Base-by-base conservation (phyloP, 1,140 invertebrate genomes). In the Scylla paramamosain region DNA sequence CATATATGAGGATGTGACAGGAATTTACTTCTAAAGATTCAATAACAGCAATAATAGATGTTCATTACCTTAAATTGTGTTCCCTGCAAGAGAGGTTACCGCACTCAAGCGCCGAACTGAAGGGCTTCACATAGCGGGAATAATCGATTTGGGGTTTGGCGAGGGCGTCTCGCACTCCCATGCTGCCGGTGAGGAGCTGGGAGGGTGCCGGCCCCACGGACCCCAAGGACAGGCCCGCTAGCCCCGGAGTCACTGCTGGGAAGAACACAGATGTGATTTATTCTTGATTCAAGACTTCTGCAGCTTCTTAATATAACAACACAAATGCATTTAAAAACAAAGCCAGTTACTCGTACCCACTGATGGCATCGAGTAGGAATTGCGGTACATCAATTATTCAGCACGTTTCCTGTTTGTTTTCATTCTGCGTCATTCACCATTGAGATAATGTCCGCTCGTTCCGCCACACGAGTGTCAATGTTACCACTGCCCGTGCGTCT, bases 91-190 rank as follows among this genome's bases (percentile, higher is more conserved):
- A 98, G 39, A 97, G 97, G 83, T 97, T 98, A n/a, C 98, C 98
- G 97, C 98, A 99, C 97, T 99, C 98, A 87, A 98, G 96, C 2
- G 98, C 98, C 94, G 97, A 98, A 45, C 97, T 97, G 97, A 98
- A 99, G 97, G 98, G 97, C 97, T 98, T 98, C 46, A 98, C 98
- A 97, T 98, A 98, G 97, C 98, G 98, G 16, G 98, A 98, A 97
- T 98, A 98, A 97, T 98, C 98, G 52, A 96, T 48, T 46, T 93
- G 94, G 25, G 92, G 95, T 91, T 96, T 96, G 93, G 12, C 45
- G 3, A 96, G 93, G 29, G 92, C 77, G 45, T 96, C 96, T 45
- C 96, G 29, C 0, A 94, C 95, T 8, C 95, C 95, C 92, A 92
- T 91, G 45, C 92, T 77, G 8, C 86, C 88, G 4, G 93, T 83